A percentile compares a stretch with the other conserved stretches of the same genome.
Evolutionary conservation across 1,140 invertebrate genomes (phyloP).

Genomic region (Hyles euphorbiae): DNA sequence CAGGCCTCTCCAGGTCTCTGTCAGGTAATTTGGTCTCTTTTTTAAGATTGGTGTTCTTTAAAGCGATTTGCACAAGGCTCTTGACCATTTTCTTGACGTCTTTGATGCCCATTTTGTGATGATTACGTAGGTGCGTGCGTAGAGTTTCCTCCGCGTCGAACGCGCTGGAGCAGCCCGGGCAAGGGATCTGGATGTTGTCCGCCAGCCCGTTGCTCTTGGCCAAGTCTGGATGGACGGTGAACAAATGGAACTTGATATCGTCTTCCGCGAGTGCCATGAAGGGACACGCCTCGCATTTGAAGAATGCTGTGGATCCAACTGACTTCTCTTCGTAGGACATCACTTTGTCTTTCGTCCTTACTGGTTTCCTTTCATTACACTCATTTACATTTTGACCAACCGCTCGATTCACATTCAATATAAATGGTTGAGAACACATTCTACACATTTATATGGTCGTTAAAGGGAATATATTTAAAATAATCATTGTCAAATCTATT

Average conservation of each 20-base stretch:
- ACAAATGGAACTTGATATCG: slow-evolving; percentile 70
- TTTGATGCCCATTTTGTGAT: slow-evolving; percentile 73
- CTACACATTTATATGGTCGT: too few species aligned
- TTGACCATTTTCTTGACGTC: slow-evolving; percentile 70
- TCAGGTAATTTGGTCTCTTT: slow-evolving; percentile 43
- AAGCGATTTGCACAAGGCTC: slow-evolving; percentile 63
- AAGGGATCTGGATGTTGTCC: slow-evolving; percentile 61
- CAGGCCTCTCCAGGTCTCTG: slow-evolving; percentile 13
- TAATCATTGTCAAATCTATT: too few species aligned
- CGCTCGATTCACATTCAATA: slow-evolving; percentile 38
- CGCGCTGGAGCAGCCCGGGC: slow-evolving; percentile 62
- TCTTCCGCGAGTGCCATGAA: slow-evolving; percentile 69
- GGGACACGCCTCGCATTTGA: slow-evolving; percentile 69
- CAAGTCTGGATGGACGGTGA: slow-evolving; percentile 60
- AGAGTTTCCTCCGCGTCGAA: slow-evolving; percentile 65
- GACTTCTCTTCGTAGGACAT: slow-evolving; percentile 70
- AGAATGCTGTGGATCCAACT: slow-evolving; percentile 67
- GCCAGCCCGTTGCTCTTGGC: slow-evolving; percentile 62
- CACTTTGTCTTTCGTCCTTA: slow-evolving; percentile 51
- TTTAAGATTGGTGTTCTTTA: slow-evolving; percentile 68
- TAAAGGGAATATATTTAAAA: too few species aligned
- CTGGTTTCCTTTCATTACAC: slow-evolving; percentile 39
- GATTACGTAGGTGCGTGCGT: slow-evolving; percentile 61
- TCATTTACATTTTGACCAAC: slow-evolving; percentile 21
- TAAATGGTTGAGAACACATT: slow-evolving; percentile 45